Base-by-base conservation (phyloP, 1,140 invertebrate species). In the Hypsibius dujardini region DNA sequence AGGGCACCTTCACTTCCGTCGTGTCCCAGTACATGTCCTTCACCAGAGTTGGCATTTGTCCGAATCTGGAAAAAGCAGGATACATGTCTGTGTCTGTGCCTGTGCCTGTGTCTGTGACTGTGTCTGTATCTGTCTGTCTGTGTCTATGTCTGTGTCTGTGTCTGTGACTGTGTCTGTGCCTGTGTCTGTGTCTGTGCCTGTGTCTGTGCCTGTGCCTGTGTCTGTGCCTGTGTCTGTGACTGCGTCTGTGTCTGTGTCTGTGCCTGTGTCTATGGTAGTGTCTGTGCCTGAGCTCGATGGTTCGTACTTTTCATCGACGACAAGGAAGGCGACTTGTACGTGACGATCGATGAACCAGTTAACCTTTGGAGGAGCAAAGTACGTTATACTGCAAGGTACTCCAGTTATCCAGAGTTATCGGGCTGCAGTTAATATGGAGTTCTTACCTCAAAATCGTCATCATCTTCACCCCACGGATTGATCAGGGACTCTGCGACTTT, bases 291-390 rank as follows among this genome's bases (percentile, higher is more conserved):
- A n/a, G n/a, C n/a, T n/a, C n/a, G n/a, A n/a, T n/a, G n/a, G 50
- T 42, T 73, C 72, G 59, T 74, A 70, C 74, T 76, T 76, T 47
- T 74, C 73, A 72, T 76, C 75, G 2, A 75, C 75, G 70, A 75
- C 73, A 67, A 72, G 70, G 47, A 75, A 74, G 1, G 73, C 73
- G 59, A 74, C 71, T 72, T 74, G 62, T 2, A 72, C 88, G 78
- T 91, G 89, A 75, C 89, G 84, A 79, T 91, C 89, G 75, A 91
- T 90, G 28, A 92, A 82, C 88, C 88, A 90, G 77, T 92, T 90
- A 3, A 67, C 62, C 62, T 69, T 28, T 14, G 3, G 62, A 42
- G 45, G 45, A 67, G 42, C 7, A 46, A 7, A 56, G 7, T 56
- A 56, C 50, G n/a, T 56, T 56, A 7, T 56, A 56, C 7, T 7